Evolutionary conservation across 2,888 invertebrate species (phyloP).

Genomic region (Andrena camellia): DNA sequence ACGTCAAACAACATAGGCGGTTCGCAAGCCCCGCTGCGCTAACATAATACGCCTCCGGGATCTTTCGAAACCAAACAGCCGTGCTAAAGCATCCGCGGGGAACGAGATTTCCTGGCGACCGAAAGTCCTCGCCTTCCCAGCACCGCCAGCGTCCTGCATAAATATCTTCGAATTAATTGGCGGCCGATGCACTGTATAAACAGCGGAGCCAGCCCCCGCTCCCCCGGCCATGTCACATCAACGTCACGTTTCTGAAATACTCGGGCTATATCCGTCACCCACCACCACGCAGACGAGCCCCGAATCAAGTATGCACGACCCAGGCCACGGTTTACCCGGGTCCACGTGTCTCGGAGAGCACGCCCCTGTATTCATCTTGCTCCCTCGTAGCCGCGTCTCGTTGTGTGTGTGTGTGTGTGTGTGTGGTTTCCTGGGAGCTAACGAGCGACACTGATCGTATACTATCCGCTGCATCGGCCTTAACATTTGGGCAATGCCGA

Average conservation of each 20-base stretch:
- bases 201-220: slow-evolving; percentile 39
- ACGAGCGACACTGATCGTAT: slow-evolving; percentile 9
- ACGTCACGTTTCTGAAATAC: slow-evolving; percentile 81
- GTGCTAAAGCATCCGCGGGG: neutral
- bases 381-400: slow-evolving; percentile 5
- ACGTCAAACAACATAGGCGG: neutral
- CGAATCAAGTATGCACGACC: slow-evolving; percentile 68
- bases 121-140: slow-evolving; percentile 5
- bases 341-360: slow-evolving; percentile 48
- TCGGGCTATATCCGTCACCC: slow-evolving; percentile 77
- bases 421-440: slow-evolving; percentile 9
- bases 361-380: slow-evolving; percentile 48
- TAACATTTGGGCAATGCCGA: slow-evolving; percentile 1
- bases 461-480: neutral
- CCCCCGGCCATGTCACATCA: slow-evolving; percentile 76
- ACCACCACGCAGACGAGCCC: slow-evolving; percentile 52
- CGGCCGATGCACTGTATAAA: slow-evolving; percentile 69
- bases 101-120: neutral
- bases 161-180: slow-evolving; percentile 76
- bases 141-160: slow-evolving; percentile 55
- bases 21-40: neutral
- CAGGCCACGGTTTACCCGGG: slow-evolving; percentile 53
- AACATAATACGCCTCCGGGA: neutral
- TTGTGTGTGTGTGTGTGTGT: neutral
- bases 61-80: slow-evolving; percentile 37